phyloP scores from a whole-genome alignment of 2,113 vertebrate species.

The Dasyurus viverrinus region DNA sequence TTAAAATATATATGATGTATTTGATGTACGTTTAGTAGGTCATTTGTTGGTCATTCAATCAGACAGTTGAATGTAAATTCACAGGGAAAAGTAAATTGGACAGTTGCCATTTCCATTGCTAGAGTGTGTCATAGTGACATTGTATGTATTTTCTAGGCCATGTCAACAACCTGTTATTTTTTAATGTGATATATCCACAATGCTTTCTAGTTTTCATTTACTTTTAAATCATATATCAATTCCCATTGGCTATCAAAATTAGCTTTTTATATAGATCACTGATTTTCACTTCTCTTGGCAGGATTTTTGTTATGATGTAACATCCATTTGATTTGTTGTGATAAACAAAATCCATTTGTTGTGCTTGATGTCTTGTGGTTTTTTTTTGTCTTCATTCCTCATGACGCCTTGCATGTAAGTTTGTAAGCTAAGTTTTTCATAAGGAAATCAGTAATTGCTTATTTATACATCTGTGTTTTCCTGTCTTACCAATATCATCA shows the following conservation, averaged over 20 bases:
- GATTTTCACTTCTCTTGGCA: slow-evolving; percentile 66
- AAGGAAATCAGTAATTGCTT: not conserved
- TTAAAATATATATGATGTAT: not conserved
- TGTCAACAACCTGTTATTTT: slow-evolving; percentile 38
- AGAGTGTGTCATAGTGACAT: slow-evolving; percentile 14
- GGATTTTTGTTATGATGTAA: slow-evolving; percentile 69
- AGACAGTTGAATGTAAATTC: slow-evolving; percentile 49
- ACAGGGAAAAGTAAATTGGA: slow-evolving; percentile 1
- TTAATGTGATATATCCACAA: slow-evolving; percentile 42
- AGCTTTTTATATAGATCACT: slow-evolving; percentile 61
- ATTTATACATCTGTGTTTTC: slow-evolving; percentile 27
- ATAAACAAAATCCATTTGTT: slow-evolving; percentile 49
- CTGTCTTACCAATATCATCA: slow-evolving; percentile 23
- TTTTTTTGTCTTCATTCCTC: slow-evolving; percentile 75
- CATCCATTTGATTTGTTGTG: slow-evolving; percentile 41
- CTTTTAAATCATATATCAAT: slow-evolving; percentile 32
- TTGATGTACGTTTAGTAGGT: slow-evolving; percentile 38
- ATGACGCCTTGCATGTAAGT: slow-evolving; percentile 3
- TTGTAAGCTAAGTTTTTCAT: slow-evolving; percentile 37
- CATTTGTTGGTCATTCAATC: slow-evolving; percentile 4
- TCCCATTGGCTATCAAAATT: slow-evolving; percentile 48
- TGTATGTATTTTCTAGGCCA: slow-evolving; percentile 29
- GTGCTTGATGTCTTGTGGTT: slow-evolving; percentile 64
- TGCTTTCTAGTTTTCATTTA: slow-evolving; percentile 59
- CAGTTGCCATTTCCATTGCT: slow-evolving; percentile 33